These are phyloP conservation scores for Dugesia japonica DNA, from an alignment of 2,888 invertebrate genomes.

Conservation along the genomic window DNA sequence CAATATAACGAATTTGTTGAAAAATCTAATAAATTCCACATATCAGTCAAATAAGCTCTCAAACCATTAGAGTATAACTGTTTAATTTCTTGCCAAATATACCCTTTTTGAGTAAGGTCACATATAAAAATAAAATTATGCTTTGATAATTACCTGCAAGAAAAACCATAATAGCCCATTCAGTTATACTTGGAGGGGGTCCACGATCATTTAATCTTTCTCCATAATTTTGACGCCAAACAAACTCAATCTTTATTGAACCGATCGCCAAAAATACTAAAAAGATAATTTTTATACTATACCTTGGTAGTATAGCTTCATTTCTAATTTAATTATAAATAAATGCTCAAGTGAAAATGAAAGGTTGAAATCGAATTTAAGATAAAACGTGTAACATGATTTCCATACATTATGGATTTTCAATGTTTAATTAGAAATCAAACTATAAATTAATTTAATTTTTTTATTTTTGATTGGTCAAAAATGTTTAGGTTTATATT, in stretches of 20 bases:
- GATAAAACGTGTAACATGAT: too few relatives aligned
- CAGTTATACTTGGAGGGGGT: slow-evolving; percentile 28
- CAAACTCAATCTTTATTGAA: slow-evolving; percentile 28
- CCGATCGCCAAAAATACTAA: slow-evolving; percentile 33
- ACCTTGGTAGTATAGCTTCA: too few relatives aligned
- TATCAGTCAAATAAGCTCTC: slow-evolving; percentile 85
- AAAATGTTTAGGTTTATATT: too few relatives aligned
- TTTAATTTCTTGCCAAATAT: slow-evolving; percentile 97
- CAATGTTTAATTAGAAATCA: too few relatives aligned
- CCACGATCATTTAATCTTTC: slow-evolving; percentile 20
- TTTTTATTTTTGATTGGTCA: too few relatives aligned
- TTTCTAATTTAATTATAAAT: too few relatives aligned
- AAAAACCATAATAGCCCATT: slow-evolving; percentile 33
- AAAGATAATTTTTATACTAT: too few relatives aligned
- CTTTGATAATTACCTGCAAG: slow-evolving; percentile 25
- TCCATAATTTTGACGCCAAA: background rate
- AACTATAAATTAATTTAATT: too few relatives aligned
- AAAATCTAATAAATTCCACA: slow-evolving; percentile 99
- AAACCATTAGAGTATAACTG: slow-evolving; percentile 93
- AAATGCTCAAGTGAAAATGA: too few relatives aligned
- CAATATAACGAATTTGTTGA: slow-evolving; percentile 93
- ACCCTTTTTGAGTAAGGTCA: too few relatives aligned
- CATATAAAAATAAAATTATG: background rate
- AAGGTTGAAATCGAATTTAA: too few relatives aligned
- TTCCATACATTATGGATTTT: too few relatives aligned